Evolutionary conservation across 2,888 invertebrate species (phyloP).

Genomic region (Fragum fragum): DNA sequence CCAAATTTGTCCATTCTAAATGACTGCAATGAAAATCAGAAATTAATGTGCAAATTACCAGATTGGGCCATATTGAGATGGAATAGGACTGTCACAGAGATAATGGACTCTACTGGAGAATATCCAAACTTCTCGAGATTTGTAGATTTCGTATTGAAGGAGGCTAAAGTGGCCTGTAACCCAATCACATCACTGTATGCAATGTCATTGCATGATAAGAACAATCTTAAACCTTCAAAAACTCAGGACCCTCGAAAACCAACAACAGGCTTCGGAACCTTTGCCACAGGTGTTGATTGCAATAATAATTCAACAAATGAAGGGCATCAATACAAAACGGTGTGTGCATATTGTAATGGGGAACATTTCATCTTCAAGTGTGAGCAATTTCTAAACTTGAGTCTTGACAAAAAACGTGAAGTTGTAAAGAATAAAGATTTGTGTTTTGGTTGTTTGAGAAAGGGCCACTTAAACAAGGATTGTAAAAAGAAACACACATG

Average conservation of each 20-base stretch:
- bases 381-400: not conserved
- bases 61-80: conserved; percentile 42
- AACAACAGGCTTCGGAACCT: not conserved
- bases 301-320: not conserved
- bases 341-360: not conserved
- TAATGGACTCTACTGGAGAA: not conserved
- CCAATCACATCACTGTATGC: conserved; percentile 34
- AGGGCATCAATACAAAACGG: not conserved
- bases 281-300: not conserved
- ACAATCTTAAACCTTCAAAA: no score
- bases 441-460: no score
- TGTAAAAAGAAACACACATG: conserved; percentile 33
- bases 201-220: no score
- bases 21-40: conserved; percentile 37
- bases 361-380: conserved; percentile 1
- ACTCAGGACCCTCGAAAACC: no score
- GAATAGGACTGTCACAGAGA: conserved; percentile 35
- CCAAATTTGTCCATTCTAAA: conserved; percentile 14
- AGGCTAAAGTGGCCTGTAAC: conserved; percentile 37
- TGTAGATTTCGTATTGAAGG: conserved; percentile 23
- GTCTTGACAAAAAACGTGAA: not conserved
- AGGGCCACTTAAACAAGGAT: no score
- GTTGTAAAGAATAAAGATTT: no score
- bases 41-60: conserved; percentile 38
- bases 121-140: conserved; percentile 16